Evolutionary conservation across 2,113 vertebrate species (phyloP).

Genomic region (Oxygymnocypris stewartii): DNA sequence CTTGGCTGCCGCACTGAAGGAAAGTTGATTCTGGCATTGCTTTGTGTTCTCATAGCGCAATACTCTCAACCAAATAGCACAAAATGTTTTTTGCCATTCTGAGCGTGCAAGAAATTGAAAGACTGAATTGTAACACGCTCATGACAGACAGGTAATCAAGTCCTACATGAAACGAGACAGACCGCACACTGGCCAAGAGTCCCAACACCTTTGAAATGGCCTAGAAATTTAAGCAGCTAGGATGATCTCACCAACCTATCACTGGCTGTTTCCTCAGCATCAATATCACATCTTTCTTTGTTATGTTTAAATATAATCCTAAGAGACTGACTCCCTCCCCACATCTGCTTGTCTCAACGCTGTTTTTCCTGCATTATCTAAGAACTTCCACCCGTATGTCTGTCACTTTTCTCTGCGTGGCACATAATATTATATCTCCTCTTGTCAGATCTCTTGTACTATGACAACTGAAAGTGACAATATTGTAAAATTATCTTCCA

Average conservation of each 20-base stretch:
- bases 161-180: constrained; percentile 21
- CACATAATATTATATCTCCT: constrained; percentile 18
- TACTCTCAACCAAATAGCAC: constrained; percentile 15
- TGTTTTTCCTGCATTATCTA: constrained; percentile 15
- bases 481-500: constrained; percentile 32
- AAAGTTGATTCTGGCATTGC: constrained; percentile 3
- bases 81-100: constrained; percentile 38
- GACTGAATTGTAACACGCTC: constrained; percentile 48
- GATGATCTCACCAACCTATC: constrained; percentile 37
- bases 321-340: background rate
- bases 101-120: constrained; percentile 19
- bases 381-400: background rate
- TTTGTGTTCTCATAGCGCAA: constrained; percentile 27
- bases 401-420: constrained; percentile 5
- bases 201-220: background rate
- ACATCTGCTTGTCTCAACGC: background rate
- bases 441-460: background rate
- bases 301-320: constrained; percentile 38
- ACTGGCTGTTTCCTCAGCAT: background rate
- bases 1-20: background rate
- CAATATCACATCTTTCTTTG: constrained; percentile 44
- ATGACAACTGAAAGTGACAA: constrained; percentile 36
- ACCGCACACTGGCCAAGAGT: constrained; percentile 32
- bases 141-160: constrained; percentile 54
- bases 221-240: constrained; percentile 35